Conservation (phyloP, 2,113 vertebrate genomes). For the Furnarius figulus region DNA sequence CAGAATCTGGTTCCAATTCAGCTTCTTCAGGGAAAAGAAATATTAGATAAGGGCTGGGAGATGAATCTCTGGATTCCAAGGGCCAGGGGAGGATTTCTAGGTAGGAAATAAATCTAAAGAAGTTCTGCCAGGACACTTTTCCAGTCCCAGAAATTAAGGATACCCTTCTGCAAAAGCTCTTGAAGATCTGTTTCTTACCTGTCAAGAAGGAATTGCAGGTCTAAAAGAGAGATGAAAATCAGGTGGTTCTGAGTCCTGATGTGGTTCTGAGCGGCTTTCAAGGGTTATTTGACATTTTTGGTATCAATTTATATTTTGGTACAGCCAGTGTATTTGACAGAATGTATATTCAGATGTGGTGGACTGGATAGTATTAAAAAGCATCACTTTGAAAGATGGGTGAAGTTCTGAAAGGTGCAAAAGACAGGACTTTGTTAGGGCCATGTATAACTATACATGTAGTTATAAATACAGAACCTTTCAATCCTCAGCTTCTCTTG, state of each 20-base stretch:
- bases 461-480: neutral
- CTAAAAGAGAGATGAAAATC: neutral
- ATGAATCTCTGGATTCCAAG: neutral
- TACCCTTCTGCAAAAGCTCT: neutral
- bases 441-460: neutral
- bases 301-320: neutral
- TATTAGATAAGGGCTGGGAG: neutral
- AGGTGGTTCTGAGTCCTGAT: neutral
- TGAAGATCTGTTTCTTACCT: neutral
- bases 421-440: neutral
- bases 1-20: neutral
- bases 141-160: neutral
- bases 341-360: neutral
- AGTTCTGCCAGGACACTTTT: neutral
- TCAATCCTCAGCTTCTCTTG: neutral
- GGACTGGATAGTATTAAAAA: neutral
- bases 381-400: neutral
- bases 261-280: neutral
- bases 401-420: neutral
- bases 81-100: neutral
- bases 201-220: neutral
- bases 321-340: neutral
- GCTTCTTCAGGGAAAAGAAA: neutral
- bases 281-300: neutral
- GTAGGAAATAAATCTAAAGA: neutral